Percentiles rank a stretch among this genome's conserved stretches.
These are phyloP conservation scores for Ctena decussata DNA, from an alignment of 2,888 invertebrate genomes.

Conservation along the genomic window DNA sequence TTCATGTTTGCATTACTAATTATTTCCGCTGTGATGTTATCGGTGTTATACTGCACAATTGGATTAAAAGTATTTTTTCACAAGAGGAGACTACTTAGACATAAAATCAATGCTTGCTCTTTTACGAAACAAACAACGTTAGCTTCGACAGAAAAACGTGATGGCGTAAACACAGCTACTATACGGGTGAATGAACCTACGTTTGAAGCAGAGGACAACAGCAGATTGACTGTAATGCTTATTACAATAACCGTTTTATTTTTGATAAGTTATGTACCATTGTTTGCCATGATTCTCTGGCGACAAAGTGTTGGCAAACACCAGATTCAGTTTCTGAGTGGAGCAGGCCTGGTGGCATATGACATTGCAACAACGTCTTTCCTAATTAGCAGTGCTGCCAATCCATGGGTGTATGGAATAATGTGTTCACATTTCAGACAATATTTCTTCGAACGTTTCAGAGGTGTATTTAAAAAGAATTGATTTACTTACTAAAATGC, in stretches of 20 bases:
- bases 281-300: neutral
- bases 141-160: neutral
- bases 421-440: neutral
- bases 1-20: neutral
- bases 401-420: constrained; percentile 11
- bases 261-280: neutral
- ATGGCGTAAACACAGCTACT: too few species aligned
- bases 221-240: neutral
- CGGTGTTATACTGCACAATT: neutral
- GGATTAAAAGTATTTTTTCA: too few species aligned
- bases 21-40: neutral
- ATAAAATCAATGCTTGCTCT: neutral
- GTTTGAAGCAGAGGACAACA: neutral
- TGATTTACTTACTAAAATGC: too few species aligned
- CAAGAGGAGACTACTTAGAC: too few species aligned
- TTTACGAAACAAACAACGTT: neutral
- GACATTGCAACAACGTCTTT: neutral
- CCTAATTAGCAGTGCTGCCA: neutral
- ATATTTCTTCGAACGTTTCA: neutral
- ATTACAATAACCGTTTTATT: neutral
- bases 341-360: neutral
- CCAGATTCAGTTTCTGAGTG: neutral
- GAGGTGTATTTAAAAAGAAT: too few species aligned
- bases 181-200: neutral
- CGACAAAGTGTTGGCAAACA: neutral